A percentile compares a stretch with the other conserved stretches of the same genome.
phyloP scores from a whole-genome alignment of 2,113 vertebrate genomes.

The Eupsittula cactorum region DNA sequence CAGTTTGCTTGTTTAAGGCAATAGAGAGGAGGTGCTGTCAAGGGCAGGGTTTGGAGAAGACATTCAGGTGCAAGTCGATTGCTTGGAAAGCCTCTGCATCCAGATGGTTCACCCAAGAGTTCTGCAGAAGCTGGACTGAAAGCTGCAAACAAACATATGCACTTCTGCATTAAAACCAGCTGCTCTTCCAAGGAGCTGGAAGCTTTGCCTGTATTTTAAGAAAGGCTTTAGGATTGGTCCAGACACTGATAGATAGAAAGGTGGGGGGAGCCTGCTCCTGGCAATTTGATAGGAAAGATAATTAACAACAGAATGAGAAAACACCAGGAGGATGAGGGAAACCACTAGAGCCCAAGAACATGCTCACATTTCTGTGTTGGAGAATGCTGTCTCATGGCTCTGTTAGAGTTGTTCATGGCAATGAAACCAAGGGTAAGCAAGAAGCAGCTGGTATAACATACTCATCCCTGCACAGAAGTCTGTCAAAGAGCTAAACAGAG shows the following conservation, averaged over 20 bases:
- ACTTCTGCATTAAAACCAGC: conserved; percentile 25
- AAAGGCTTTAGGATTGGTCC: background rate
- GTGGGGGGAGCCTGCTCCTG: background rate
- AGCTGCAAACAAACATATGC: background rate
- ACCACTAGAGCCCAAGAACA: background rate
- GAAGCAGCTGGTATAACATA: background rate
- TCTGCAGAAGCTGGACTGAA: conserved; percentile 12
- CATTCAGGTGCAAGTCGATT: background rate
- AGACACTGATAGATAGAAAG: background rate
- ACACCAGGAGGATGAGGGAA: background rate
- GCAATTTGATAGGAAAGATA: conserved; percentile 13
- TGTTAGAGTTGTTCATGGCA: background rate
- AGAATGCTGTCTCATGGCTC: background rate
- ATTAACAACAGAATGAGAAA: conserved; percentile 21
- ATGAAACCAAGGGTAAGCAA: background rate
- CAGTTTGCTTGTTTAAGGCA: background rate
- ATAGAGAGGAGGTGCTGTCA: background rate
- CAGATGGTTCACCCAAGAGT: background rate
- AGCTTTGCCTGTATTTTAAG: background rate
- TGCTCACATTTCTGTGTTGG: background rate
- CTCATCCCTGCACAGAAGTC: background rate
- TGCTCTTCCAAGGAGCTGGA: background rate
- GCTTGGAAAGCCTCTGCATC: background rate
- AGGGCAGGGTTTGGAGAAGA: background rate
- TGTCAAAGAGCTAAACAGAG: background rate